Base-by-base conservation (phyloP, 2,113 vertebrate genomes). In the Chaenogobius annularis region DNA sequence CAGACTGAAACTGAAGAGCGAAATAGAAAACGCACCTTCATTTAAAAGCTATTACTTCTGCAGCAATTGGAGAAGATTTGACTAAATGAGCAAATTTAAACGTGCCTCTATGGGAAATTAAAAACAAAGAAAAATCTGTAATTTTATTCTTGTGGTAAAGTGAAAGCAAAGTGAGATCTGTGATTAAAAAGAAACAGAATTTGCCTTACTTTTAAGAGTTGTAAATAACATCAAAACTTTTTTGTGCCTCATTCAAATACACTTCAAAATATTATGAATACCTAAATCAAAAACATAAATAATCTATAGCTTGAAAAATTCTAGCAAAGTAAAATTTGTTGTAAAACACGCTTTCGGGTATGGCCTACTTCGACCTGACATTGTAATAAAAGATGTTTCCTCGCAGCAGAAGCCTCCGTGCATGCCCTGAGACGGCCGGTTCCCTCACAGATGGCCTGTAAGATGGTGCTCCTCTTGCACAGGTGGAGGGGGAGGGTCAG, bases 381-480 rank as follows among this genome's bases (percentile, higher is more conserved):
- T 9, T 40, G 26, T 31, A 31, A 40, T 40, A 5, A 40, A 40
- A 40, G 61, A 68, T 86, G 84, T 87, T 85, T 88, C 80, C 79
- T 62, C 15, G 15, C 46, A 47, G 46, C 47, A 50, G 17, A 50
- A 50, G 47, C 19, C 44, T 78, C 54, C n/a, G 46, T 0, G 3
- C 50, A 59, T 72, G 64, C 82, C 68, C n/a, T 48, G 47, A 83
- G 68, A 68, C 63, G 15, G 35, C 31, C 59, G 61, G 67, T 67
- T 80, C 83, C 74, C 78, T 80, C 78, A 48, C 62, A 82, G 66
- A 3, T 83, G 85, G 86, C 82, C 82, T 80, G 70, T 80, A 85
- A 75, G 22, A 79, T 40, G 1, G 6, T 46, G 66, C 48, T 68
- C 35, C 55, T 50, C 26, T 17, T 14, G 58, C 61, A 46, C 48